Evolutionary conservation across 1,140 invertebrate species (phyloP).

Genomic region (Chionoecetes opilio): DNA sequence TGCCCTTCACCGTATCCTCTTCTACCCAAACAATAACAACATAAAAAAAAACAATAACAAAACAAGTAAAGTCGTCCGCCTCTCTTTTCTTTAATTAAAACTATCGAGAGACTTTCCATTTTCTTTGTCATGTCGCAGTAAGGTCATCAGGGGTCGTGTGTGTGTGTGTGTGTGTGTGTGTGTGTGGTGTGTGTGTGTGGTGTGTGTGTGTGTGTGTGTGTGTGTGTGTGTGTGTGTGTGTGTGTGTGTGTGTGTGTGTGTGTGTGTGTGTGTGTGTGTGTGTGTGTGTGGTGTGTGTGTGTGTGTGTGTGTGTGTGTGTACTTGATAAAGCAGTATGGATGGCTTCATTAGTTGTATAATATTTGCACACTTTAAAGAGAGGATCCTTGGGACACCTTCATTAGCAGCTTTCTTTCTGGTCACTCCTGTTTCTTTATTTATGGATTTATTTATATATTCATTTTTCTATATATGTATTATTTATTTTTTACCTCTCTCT

Average conservation of each 20-base stretch:
- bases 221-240: slow-evolving; percentile 27
- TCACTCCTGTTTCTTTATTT: no score
- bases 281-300: background rate
- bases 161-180: slow-evolving; percentile 43
- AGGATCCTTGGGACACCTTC: no score
- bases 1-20: no score
- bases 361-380: no score
- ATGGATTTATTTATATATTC: no score
- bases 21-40: no score
- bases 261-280: slow-evolving; percentile 45
- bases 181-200: slow-evolving; percentile 47
- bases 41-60: no score
- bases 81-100: background rate
- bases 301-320: slow-evolving; percentile 28
- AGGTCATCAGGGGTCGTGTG: background rate
- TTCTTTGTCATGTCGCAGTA: background rate
- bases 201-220: slow-evolving; percentile 23
- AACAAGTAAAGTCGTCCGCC: no score
- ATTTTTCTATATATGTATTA: no score
- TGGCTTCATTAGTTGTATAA: no score
- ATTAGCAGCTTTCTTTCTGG: no score
- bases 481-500: no score
- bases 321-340: background rate
- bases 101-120: background rate
- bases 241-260: slow-evolving; percentile 34